Base-by-base conservation (phyloP, 2,797 vertebrate genomes). In the Peromyscus eremicus region DNA sequence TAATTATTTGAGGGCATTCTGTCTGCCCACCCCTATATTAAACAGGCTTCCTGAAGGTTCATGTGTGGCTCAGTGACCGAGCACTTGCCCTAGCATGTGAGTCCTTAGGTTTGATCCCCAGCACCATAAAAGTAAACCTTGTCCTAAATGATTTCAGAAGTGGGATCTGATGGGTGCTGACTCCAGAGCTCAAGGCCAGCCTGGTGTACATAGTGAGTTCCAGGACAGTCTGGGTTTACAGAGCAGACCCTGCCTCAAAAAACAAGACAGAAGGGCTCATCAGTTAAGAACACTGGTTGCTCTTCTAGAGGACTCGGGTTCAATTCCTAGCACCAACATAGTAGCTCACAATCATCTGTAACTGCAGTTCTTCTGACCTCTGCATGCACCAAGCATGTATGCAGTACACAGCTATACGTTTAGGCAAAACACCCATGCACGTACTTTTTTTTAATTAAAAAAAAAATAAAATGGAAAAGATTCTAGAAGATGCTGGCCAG, bases 111-210 rank as follows among this genome's bases (percentile, higher is more conserved):
- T 49, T 64, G 17, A 3, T 46, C 10, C 75, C 32, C 60, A 49
- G 75, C 43, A 27, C 60, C 75, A 49, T 14, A 66, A 25, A 64
- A 89, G 14, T 46, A 49, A 77, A 27, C 19, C 14, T 16, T 46
- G 52, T 73, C 79, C 70, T 27, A 11, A 37, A 40, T 84, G 79
- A 90, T 80, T 80, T 34, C 92, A 97, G 91, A 60, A 89, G 86
- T 32, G 12, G 49, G 2, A 10, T 32, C 52, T 88, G n/a, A 71
- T 13, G n/a, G 55, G 14, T 34, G 77, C 32, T 49, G 37, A 89
- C 12, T 2, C 29, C 57, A 49, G 87, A 27, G 52, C 10, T 75
- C 86, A 75, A 75, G 70, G 52, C 11, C 49, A 88, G 52, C 27
- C 86, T 14, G 37, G 86, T 75, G 1, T 60, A 32, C 0, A 13